Percentiles rank a stretch among this genome's conserved stretches.
phyloP scores from a whole-genome alignment of 2,888 invertebrate species.

The Corythucha ciliata region DNA sequence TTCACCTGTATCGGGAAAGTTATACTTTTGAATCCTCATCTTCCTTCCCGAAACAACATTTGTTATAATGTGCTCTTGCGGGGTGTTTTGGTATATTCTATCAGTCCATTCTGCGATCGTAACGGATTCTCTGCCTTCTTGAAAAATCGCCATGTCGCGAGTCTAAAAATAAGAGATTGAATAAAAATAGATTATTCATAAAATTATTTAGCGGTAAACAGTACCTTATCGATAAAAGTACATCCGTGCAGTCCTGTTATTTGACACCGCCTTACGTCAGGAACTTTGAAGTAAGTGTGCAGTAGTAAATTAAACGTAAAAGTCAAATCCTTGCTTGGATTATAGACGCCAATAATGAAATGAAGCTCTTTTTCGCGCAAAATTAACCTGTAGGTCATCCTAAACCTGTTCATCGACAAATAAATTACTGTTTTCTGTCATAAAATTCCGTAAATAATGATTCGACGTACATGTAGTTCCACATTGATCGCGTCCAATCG shows the following conservation, averaged over 20 bases:
- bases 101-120: slow-evolving; percentile 89
- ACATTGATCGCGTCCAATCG: slow-evolving; percentile 85
- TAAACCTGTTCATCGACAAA: slow-evolving; percentile 70
- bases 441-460: background rate
- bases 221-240: slow-evolving; percentile 82
- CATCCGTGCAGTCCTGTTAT: slow-evolving; percentile 87
- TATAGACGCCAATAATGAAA: slow-evolving; percentile 87
- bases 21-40: slow-evolving; percentile 87
- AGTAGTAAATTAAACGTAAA: slow-evolving; percentile 86
- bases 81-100: slow-evolving; percentile 85
- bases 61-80: slow-evolving; percentile 84
- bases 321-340: slow-evolving; percentile 83
- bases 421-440: background rate
- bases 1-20: slow-evolving; percentile 83
- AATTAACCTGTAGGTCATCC: slow-evolving; percentile 83
- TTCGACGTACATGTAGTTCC: slow-evolving; percentile 74
- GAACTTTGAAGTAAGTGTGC: slow-evolving; percentile 93
- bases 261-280: slow-evolving; percentile 83
- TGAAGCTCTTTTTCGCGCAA: slow-evolving; percentile 84
- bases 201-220: too few relatives aligned
- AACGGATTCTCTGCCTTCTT: slow-evolving; percentile 83
- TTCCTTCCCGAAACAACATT: slow-evolving; percentile 85
- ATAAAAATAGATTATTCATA: background rate
- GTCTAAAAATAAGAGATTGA: slow-evolving; percentile 47
- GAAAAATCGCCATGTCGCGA: slow-evolving; percentile 73